These are phyloP conservation scores for Porites evermanni DNA, from an alignment of 92 coral and sea anemone genomes.

Conservation along the genomic window DNA sequence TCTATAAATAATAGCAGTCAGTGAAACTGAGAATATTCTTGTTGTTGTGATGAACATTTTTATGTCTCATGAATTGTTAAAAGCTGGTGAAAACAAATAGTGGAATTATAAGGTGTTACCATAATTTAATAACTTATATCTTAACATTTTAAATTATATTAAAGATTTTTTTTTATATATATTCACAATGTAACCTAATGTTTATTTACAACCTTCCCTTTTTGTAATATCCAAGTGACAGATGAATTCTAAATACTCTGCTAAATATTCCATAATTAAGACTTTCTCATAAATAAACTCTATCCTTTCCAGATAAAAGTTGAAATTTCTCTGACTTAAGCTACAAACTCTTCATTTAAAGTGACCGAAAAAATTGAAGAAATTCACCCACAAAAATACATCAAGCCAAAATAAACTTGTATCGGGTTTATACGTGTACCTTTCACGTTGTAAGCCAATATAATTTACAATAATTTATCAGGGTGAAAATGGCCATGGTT, in stretches of 20 bases:
- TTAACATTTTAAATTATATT: slow-evolving; percentile 19
- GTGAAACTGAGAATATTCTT: neutral
- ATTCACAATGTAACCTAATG: slow-evolving; percentile 23
- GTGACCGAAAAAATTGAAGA: neutral
- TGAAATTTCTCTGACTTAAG: slow-evolving; percentile 9
- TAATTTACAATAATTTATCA: slow-evolving; percentile 16
- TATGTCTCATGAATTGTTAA: neutral
- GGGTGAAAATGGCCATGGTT: neutral
- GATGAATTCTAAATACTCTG: slow-evolving; percentile 27
- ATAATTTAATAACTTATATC: slow-evolving; percentile 14
- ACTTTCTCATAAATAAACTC: slow-evolving; percentile 47
- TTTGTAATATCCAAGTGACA: neutral
- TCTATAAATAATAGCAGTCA: slow-evolving; percentile 3
- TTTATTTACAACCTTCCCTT: slow-evolving; percentile 14
- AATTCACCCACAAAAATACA: neutral
- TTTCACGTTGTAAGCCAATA: neutral
- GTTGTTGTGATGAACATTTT: neutral
- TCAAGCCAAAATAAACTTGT: neutral
- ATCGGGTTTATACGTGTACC: slow-evolving; percentile 21
- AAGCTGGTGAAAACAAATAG: neutral
- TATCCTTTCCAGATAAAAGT: slow-evolving; percentile 16
- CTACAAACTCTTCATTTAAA: neutral
- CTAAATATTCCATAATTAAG: slow-evolving; percentile 44
- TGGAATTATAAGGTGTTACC: neutral
- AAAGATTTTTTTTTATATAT: slow-evolving; percentile 6